phyloP scores from a whole-genome alignment of 1,140 invertebrate genomes.

The Pachyrhynchus sulphureomaculatus region DNA sequence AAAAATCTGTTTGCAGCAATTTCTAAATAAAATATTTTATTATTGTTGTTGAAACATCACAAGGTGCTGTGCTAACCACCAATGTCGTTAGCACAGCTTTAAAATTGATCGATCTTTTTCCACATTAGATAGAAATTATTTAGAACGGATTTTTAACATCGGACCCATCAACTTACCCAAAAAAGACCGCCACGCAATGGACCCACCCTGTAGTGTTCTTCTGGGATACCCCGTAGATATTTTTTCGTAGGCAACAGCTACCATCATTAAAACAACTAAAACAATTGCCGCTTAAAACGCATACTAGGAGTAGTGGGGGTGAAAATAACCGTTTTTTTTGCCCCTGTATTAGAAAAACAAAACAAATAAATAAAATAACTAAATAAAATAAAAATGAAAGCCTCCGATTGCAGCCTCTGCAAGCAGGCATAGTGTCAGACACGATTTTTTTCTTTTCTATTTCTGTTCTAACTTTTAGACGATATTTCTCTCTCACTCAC shows the following conservation, averaged over 20 bases:
- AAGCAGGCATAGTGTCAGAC: constrained; percentile 54
- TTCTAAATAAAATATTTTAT: too few relatives aligned
- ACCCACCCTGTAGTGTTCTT: constrained; percentile 14
- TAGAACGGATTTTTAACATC: neutral
- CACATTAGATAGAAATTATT: too few relatives aligned
- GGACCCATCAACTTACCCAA: neutral
- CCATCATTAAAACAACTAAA: constrained; percentile 5
- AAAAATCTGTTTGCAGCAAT: too few relatives aligned
- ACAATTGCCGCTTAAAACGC: constrained; percentile 20
- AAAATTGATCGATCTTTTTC: too few relatives aligned
- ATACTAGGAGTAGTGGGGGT: constrained; percentile 28
- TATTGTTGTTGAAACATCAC: too few relatives aligned
- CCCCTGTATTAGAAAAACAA: neutral
- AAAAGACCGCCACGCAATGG: constrained; percentile 16
- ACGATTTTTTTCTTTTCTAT: neutral
- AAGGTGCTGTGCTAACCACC: too few relatives aligned
- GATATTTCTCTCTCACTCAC: constrained; percentile 31
- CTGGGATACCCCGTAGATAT: constrained; percentile 1
- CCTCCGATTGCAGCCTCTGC: constrained; percentile 35
- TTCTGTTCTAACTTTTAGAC: neutral
- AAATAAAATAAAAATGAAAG: neutral
- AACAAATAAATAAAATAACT: too few relatives aligned
- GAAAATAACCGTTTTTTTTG: constrained; percentile 10
- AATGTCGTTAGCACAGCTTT: too few relatives aligned
- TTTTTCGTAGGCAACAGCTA: constrained; percentile 1